Base-by-base conservation (phyloP, 2,113 vertebrate species). In the Microcebus tavaratra region DNA sequence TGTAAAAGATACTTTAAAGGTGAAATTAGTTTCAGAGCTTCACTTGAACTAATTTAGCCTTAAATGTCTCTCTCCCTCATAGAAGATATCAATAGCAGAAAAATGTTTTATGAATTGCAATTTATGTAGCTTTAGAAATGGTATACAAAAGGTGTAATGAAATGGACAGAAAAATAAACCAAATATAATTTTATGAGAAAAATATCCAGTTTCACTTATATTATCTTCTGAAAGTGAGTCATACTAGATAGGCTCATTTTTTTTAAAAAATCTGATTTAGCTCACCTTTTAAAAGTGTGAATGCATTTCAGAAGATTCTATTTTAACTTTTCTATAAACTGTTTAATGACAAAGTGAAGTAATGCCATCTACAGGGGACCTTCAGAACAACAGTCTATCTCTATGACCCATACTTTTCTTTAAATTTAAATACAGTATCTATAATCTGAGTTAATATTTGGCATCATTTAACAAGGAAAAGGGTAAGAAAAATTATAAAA, bases 351-450 rank as follows among this genome's bases (percentile, higher is more conserved):
- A 34, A 95, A 96, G 97, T 88, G 50, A 79, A 86, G 78, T 48
- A 88, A 50, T 86, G 96, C 97, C 97, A 96, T 59, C 98, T 98
- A 95, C 88, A 97, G 98, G 98, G 45, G 34, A 45, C n/a, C 20
- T 93, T 53, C 20, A 65, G 94, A 96, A 97, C 27, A 82, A 75
- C 91, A 96, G 78, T 48, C 88, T 48, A 45, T 18, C 73, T 88
- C 53, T 70, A 55, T 45, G 55, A 82, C 14, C 29, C 83, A 83
- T 11, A 15, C 48, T 84, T 7, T 57, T 76, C 50, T 55, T 73
- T 27, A 94, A 78, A 39, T 70, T 70, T 57, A 50, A 94, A 78
- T n/a, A 61, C 27, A 34, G 2, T 14, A 75, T 63, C 57, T 80
- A n/a, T 15, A 90, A 72, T 42, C 67, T 42, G 23, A 61, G 25